These are phyloP conservation scores for Nannoperca obscura DNA, from an alignment of 2,797 vertebrate species.

Conservation along the genomic window DNA sequence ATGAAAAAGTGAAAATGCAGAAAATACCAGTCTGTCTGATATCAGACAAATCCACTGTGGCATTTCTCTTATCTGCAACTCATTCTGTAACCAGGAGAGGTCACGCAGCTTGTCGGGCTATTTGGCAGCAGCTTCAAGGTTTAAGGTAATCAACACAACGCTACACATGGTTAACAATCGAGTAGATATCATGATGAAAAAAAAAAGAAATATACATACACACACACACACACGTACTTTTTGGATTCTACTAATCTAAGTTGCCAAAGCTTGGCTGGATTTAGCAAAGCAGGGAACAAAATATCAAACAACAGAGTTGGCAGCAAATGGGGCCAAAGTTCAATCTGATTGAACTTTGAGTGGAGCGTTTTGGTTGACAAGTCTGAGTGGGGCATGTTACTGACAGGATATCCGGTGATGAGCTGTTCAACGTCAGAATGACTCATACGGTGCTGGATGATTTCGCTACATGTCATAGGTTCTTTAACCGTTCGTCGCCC, in stretches of 20 bases:
- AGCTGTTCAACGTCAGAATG: constrained; percentile 23
- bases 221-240: too few species aligned
- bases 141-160: background rate
- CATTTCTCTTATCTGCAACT: constrained; percentile 13
- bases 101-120: constrained; percentile 1
- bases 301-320: background rate
- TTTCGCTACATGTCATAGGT: background rate
- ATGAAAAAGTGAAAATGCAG: background rate
- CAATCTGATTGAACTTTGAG: constrained; percentile 39
- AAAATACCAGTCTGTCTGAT: background rate
- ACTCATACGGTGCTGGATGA: constrained; percentile 24
- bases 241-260: background rate
- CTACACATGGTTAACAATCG: background rate
- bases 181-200: too few species aligned
- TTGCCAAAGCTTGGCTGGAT: background rate
- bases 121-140: constrained; percentile 22
- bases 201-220: background rate
- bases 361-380: background rate
- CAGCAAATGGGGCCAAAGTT: constrained; percentile 24
- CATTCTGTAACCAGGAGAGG: constrained; percentile 20
- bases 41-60: too few species aligned
- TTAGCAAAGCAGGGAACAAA: background rate
- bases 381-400: constrained; percentile 8
- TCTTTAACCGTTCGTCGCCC: background rate
- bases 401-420: constrained; percentile 41